A percentile compares a stretch with the other conserved stretches of the same genome.
Conservation (phyloP, 2,888 invertebrate genomes). For the Aphelenchoides bicaudatus region DNA sequence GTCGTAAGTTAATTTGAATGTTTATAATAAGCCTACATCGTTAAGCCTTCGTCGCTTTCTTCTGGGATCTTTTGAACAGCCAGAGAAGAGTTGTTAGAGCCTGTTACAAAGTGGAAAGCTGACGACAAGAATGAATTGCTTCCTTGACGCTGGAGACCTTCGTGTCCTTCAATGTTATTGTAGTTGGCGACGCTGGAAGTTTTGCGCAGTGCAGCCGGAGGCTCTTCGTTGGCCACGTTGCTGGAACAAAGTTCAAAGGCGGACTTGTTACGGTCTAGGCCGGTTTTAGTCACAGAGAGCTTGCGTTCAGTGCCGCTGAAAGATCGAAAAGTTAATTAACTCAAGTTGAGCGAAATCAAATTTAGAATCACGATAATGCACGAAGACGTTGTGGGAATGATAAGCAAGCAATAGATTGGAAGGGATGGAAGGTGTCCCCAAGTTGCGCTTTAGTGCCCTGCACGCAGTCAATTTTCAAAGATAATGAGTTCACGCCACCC, state of each 20-base stretch:
- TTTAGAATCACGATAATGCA: neutral
- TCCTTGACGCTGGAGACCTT: neutral
- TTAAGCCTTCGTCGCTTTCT: conserved; percentile 30
- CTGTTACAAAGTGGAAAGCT: conserved; percentile 6
- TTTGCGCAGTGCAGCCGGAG: conserved; percentile 22
- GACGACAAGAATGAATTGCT: conserved; percentile 8
- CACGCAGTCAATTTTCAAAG: no score
- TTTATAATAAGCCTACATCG: conserved; percentile 27
- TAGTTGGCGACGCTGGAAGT: conserved; percentile 17
- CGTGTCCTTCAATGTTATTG: conserved; percentile 8
- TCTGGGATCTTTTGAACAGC: neutral
- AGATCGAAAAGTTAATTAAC: neutral
- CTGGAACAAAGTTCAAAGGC: conserved; percentile 22
- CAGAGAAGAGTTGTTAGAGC: conserved; percentile 13
- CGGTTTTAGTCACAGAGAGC: neutral
- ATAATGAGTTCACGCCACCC: no score
- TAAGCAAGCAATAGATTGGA: neutral
- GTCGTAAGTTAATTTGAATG: no score
- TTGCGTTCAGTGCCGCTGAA: conserved; percentile 5
- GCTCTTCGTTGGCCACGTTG: neutral
- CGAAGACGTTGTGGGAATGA: conserved; percentile 2
- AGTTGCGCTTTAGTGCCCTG: no score
- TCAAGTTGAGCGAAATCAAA: no score
- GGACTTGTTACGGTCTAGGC: conserved; percentile 26
- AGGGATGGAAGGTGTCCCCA: no score